Percentiles rank a stretch among this genome's conserved stretches.
Conservation (phyloP, 2,113 vertebrate species). For the Delphinapterus leucas region DNA sequence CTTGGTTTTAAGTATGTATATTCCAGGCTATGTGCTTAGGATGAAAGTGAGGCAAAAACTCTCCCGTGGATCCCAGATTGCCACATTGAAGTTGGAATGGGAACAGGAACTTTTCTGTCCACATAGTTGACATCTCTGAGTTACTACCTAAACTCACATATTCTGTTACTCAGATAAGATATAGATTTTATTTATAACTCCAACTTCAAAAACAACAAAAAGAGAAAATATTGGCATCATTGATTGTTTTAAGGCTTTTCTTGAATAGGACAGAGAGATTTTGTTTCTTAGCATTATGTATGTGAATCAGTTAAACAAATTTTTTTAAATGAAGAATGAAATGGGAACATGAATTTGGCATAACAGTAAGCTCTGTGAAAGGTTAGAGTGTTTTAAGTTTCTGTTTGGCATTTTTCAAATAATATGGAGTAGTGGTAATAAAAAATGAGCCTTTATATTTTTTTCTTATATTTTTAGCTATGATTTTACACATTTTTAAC, state of each 20-base stretch:
- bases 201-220: background rate
- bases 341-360: background rate
- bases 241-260: background rate
- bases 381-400: slow-evolving; percentile 7
- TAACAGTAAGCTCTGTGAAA: background rate
- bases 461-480: background rate
- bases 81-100: background rate
- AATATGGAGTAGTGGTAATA: background rate
- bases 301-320: background rate
- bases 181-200: background rate
- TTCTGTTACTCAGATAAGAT: background rate
- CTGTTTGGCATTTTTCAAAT: background rate
- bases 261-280: background rate
- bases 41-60: background rate
- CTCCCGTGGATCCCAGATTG: background rate
- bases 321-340: background rate
- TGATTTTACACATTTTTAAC: background rate
- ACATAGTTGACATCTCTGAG: background rate
- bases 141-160: background rate
- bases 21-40: background rate
- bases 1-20: background rate
- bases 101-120: background rate
- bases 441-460: background rate
- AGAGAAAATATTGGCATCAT: background rate
- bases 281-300: background rate